phyloP scores from a whole-genome alignment of 2,113 vertebrate genomes.

The Phyllostomus hastatus region DNA sequence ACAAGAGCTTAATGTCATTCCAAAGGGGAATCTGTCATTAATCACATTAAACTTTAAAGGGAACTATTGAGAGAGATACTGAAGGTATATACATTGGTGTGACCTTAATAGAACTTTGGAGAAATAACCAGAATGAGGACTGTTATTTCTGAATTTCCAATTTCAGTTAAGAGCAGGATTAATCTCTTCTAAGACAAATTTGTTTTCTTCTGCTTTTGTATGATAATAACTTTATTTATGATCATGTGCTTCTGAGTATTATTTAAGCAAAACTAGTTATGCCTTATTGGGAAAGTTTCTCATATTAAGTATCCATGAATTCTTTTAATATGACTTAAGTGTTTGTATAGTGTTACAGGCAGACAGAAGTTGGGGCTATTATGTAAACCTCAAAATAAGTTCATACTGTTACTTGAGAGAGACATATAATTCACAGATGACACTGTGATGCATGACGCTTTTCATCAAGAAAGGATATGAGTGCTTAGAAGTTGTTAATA shows the following conservation, averaged over 20 bases:
- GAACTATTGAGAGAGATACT: background rate
- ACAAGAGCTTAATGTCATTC: background rate
- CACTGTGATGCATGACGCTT: background rate
- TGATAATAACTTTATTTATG: background rate
- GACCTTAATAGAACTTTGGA: background rate
- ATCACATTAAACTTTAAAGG: background rate
- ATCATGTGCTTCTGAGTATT: background rate
- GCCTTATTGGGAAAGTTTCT: background rate
- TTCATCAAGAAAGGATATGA: background rate
- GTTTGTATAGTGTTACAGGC: background rate
- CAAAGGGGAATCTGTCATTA: background rate
- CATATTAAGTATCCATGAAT: background rate
- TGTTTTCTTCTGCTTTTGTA: background rate
- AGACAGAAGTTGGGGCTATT: background rate
- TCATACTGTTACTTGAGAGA: background rate
- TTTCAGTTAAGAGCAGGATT: background rate
- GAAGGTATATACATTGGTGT: background rate
- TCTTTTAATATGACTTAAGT: background rate
- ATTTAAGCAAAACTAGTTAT: background rate
- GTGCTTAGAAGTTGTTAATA: conserved; percentile 4
- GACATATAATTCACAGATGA: background rate
- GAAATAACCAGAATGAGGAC: background rate
- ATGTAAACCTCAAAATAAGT: background rate
- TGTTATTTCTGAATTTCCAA: background rate
- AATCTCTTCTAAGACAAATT: background rate